These are phyloP conservation scores for Poecilia wingei DNA, from an alignment of 2,797 vertebrate species.

Conservation along the genomic window DNA sequence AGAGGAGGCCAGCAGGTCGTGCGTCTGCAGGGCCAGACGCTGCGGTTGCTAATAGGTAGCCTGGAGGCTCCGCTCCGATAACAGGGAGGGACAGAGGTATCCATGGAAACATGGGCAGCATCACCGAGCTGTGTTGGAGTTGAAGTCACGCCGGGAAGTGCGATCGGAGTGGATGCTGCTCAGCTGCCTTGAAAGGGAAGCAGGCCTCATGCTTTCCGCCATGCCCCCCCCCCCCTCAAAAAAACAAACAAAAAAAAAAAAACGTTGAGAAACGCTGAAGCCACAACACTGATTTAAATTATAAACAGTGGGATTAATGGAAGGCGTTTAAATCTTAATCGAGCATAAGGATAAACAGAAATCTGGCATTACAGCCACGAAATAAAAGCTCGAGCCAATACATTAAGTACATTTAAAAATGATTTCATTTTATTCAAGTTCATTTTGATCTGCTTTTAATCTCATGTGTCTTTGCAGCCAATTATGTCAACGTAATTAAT, in stretches of 20 bases:
- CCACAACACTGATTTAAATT: background rate
- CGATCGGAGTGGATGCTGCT: constrained; percentile 2
- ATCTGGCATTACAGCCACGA: background rate
- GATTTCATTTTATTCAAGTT: background rate
- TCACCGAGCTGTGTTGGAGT: constrained; percentile 42
- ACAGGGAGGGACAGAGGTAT: constrained; percentile 22
- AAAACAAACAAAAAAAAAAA: background rate
- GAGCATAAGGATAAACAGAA: background rate
- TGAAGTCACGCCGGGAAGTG: constrained; percentile 6
- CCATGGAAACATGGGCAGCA: constrained; percentile 20
- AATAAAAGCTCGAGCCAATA: background rate
- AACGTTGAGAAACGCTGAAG: background rate
- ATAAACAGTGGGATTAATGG: background rate
- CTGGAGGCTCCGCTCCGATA: constrained; percentile 16
- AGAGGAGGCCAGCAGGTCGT: background rate
- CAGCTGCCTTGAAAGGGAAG: background rate
- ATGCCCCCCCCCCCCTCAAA: background rate
- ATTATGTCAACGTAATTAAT: background rate
- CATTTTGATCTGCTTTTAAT: background rate
- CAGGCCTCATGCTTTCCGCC: background rate
- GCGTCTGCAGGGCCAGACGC: constrained; percentile 6
- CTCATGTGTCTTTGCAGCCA: background rate
- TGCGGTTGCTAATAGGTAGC: constrained; percentile 27
- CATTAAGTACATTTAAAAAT: background rate
- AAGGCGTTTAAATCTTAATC: background rate